These are phyloP conservation scores for Plusia festucae DNA, from an alignment of 2,888 invertebrate species.

Conservation along the genomic window DNA sequence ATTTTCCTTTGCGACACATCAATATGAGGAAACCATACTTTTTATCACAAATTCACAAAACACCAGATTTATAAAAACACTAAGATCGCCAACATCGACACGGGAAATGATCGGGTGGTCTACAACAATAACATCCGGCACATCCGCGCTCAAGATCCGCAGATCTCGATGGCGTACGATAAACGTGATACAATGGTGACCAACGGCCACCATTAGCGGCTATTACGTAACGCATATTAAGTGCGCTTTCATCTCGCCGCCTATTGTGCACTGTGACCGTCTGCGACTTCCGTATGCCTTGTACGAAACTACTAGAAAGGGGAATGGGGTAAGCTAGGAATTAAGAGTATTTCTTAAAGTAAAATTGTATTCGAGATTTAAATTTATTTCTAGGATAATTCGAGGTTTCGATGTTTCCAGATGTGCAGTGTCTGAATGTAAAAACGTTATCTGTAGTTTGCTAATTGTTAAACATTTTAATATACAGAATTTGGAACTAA, in stretches of 20 bases:
- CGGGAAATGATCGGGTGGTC: constrained; percentile 16
- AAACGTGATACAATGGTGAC: constrained; percentile 70
- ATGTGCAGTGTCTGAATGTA: too few species aligned
- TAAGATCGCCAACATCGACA: not conserved
- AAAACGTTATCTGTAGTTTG: too few species aligned
- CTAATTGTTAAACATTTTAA: too few species aligned
- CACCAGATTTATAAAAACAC: not conserved
- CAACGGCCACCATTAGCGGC: constrained; percentile 70
- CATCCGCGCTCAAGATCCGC: constrained; percentile 35
- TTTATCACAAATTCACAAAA: not conserved
- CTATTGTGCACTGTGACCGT: constrained; percentile 77
- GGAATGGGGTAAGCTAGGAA: constrained; percentile 27
- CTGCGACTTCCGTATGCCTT: constrained; percentile 78
- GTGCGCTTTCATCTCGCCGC: constrained; percentile 85
- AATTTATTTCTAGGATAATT: too few species aligned
- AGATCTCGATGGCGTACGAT: constrained; percentile 57
- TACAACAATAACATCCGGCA: constrained; percentile 40
- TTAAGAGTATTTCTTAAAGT: not conserved
- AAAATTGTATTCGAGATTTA: too few species aligned
- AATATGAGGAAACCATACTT: not conserved
- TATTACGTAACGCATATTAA: constrained; percentile 85
- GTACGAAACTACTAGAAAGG: constrained; percentile 31
- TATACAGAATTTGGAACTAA: too few species aligned
- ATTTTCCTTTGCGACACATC: not conserved
- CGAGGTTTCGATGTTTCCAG: too few species aligned